Percentiles rank a stretch among this genome's conserved stretches.
phyloP scores from a whole-genome alignment of 2,888 invertebrate species.

The Lasioglossum oenotherae region DNA sequence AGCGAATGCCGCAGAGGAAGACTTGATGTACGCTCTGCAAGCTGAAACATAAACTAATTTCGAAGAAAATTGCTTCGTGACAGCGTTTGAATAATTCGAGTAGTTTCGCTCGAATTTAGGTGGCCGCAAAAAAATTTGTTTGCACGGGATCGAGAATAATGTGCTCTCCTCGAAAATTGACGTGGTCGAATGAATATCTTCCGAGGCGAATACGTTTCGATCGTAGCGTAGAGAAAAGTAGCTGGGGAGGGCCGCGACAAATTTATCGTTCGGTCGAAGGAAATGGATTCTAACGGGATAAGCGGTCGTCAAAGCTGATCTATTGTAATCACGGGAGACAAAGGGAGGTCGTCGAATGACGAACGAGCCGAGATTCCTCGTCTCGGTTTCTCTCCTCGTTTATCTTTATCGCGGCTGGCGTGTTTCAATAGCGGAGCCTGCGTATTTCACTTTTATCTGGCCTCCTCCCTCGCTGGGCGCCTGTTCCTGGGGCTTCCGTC shows the following conservation, averaged over 20 bases:
- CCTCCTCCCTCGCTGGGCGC: constrained; percentile 61
- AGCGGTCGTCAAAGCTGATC: constrained; percentile 66
- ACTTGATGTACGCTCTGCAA: neutral
- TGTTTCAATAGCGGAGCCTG: constrained; percentile 69
- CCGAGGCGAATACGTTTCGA: neutral
- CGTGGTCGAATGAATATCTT: neutral
- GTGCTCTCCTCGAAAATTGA: neutral
- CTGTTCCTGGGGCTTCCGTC: constrained; percentile 54
- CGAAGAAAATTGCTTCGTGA: neutral
- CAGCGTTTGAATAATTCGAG: neutral
- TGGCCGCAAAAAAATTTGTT: neutral
- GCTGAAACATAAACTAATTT: neutral
- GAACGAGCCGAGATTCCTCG: constrained; percentile 59
- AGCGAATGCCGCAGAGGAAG: neutral
- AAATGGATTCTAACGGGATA: constrained; percentile 65
- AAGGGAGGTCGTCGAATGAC: constrained; percentile 68
- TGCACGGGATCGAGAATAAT: neutral
- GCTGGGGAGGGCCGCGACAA: neutral
- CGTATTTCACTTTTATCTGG: constrained; percentile 80
- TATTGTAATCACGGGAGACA: constrained; percentile 68
- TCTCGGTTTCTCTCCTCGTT: constrained; percentile 68
- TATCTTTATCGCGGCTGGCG: constrained; percentile 67
- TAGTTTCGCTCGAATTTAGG: neutral
- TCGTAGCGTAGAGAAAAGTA: neutral
- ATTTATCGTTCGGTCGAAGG: constrained; percentile 48